Percentiles rank a stretch among this genome's conserved stretches.
Evolutionary conservation across 2,113 vertebrate species (phyloP).

Genomic region (Odobenus rosmarus): DNA sequence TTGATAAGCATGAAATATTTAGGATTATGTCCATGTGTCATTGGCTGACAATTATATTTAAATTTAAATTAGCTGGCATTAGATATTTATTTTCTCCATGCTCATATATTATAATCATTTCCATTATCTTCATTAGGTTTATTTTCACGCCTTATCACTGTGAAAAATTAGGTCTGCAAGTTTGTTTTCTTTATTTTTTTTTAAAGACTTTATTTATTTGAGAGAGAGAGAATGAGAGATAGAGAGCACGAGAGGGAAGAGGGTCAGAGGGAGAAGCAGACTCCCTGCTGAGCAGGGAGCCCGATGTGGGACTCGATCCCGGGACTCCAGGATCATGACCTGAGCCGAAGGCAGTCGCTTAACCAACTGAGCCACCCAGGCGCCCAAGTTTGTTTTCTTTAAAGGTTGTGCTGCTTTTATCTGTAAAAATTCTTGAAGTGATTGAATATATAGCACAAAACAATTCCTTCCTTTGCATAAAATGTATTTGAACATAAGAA

Average conservation of each 20-base stretch:
- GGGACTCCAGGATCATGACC: too few species aligned
- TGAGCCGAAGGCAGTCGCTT: too few species aligned
- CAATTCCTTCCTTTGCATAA: not conserved
- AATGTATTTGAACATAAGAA: not conserved
- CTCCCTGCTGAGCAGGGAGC: too few species aligned
- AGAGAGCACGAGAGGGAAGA: too few species aligned
- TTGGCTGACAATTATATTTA: constrained; percentile 41
- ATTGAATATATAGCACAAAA: not conserved
- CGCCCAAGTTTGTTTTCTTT: constrained; percentile 54
- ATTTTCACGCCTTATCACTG: constrained; percentile 5
- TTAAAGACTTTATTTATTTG: too few species aligned
- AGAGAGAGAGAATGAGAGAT: too few species aligned
- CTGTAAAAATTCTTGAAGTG: not conserved
- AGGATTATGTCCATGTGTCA: not conserved
- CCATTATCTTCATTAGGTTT: constrained; percentile 34
- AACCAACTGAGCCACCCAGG: too few species aligned
- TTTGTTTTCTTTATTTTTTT: constrained; percentile 62
- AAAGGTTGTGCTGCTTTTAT: constrained; percentile 38
- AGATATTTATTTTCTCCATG: not conserved
- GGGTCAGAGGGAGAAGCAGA: too few species aligned
- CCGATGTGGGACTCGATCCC: too few species aligned
- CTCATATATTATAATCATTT: not conserved
- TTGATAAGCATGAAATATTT: constrained; percentile 5
- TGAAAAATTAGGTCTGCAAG: constrained; percentile 46
- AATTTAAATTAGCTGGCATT: constrained; percentile 48